phyloP scores from a whole-genome alignment of 2,113 vertebrate genomes.

The Pavo muticus region DNA sequence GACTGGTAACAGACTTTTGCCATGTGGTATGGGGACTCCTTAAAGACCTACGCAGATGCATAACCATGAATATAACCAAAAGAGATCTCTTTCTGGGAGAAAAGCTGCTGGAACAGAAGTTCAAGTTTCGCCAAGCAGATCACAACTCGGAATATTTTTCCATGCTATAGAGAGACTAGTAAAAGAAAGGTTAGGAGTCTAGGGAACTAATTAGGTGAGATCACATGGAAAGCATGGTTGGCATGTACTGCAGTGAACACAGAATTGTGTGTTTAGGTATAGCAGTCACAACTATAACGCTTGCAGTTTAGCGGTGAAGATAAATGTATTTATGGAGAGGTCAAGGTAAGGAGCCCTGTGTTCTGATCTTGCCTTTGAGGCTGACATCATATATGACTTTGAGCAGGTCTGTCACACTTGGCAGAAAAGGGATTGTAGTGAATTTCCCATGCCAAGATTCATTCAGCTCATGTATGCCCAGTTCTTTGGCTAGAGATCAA shows the following conservation, averaged over 20 bases:
- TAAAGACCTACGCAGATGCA: constrained; percentile 32
- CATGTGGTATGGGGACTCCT: background rate
- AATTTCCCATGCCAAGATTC: background rate
- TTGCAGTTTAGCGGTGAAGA: background rate
- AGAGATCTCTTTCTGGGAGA: constrained; percentile 59
- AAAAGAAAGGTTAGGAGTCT: constrained; percentile 42
- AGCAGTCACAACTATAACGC: background rate
- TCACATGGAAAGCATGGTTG: constrained; percentile 10
- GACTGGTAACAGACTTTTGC: background rate
- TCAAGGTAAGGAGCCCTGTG: background rate
- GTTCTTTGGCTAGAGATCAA: background rate
- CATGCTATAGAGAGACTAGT: constrained; percentile 34
- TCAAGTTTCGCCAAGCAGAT: constrained; percentile 68
- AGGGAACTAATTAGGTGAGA: constrained; percentile 73
- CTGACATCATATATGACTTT: background rate
- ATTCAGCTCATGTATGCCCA: background rate
- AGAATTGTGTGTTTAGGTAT: background rate
- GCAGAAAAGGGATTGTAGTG: background rate
- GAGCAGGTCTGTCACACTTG: background rate
- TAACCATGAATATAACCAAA: constrained; percentile 22
- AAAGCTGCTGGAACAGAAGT: constrained; percentile 52
- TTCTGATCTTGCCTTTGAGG: background rate
- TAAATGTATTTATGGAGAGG: background rate
- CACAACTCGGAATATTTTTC: constrained; percentile 67
- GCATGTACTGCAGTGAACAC: background rate